These are phyloP conservation scores for Atherinomorus stipes DNA, from an alignment of 2,113 vertebrate genomes.

Conservation along the genomic window DNA sequence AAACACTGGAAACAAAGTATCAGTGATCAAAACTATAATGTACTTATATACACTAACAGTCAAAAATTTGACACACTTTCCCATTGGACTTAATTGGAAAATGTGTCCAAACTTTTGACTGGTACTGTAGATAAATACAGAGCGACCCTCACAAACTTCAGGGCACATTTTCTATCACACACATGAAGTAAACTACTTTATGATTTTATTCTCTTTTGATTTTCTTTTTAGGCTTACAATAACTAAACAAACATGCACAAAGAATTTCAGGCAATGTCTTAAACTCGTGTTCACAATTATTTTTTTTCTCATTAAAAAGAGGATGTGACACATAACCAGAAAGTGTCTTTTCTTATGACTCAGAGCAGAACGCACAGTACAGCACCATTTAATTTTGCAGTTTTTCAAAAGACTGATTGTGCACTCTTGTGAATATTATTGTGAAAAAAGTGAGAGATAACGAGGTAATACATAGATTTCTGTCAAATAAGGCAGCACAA, in stretches of 20 bases:
- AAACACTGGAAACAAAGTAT: no score
- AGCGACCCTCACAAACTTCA: neutral
- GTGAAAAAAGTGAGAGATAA: neutral
- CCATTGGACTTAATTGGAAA: no score
- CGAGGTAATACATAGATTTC: neutral
- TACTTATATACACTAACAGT: no score
- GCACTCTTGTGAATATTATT: no score
- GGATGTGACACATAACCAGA: constrained; percentile 18
- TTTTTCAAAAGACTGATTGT: neutral
- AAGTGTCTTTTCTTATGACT: constrained; percentile 15
- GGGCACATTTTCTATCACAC: neutral
- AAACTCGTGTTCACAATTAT: neutral
- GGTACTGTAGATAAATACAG: no score
- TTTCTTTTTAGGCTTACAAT: neutral
- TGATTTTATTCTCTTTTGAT: no score
- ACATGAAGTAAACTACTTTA: no score
- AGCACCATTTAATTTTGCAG: constrained; percentile 1
- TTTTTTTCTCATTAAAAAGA: constrained; percentile 5
- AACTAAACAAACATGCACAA: no score
- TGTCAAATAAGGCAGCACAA: neutral
- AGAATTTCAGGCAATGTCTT: neutral
- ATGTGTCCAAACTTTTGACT: no score
- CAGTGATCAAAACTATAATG: no score
- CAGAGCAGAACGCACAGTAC: neutral
- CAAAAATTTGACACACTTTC: no score